Evolutionary conservation across 2,888 invertebrate species (phyloP), one percentile per base, ranked within the genome.

Genomic region (Cosmia pyralina): DNA sequence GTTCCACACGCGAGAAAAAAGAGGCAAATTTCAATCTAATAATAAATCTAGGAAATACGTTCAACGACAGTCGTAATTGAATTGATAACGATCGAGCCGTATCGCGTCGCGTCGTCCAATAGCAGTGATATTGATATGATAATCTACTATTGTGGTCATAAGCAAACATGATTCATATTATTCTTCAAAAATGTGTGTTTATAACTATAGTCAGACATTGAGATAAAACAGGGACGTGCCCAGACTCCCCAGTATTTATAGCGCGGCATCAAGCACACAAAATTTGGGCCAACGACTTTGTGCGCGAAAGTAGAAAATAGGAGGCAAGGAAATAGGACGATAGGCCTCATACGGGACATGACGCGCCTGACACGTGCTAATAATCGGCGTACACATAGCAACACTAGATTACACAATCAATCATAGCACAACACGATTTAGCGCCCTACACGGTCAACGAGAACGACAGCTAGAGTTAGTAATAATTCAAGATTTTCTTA

Each of bases 271-370:
- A 82, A 85, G 83, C 86, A 83, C 68, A 77, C 81, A 80, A 88
- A 84, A 93, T 92, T 90, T 92, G 87, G 93, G 91, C 84, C 93
- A 92, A 89, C 90, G 91, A 89, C 88, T 86, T 65, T 80, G 89
- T 87, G 86, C 88, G 86, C 83, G 88, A 88, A 85, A 87, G 84
- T 87, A 75, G 85, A 85, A 84, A 84, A 82, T 83, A 71, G 57
- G 72, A 72, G 77, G 63, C 65, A 57, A 76, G 82, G 70, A 85
- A 85, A 84, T 86, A 82, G 81, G 82, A 78, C 75, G 72, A 73
- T 64, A 69, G 41, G 63, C 73, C 78, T 78, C 70, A 63, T 57
- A 67, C 52, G 57, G 68, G 72, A 72, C 70, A 70, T 67, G 69
- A 69, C 71, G 63, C 44, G 59, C 11, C 15, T 57, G 59, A 75